Evolutionary conservation across 1,140 invertebrate species (phyloP).

Genomic region (Papilio glaucus): DNA sequence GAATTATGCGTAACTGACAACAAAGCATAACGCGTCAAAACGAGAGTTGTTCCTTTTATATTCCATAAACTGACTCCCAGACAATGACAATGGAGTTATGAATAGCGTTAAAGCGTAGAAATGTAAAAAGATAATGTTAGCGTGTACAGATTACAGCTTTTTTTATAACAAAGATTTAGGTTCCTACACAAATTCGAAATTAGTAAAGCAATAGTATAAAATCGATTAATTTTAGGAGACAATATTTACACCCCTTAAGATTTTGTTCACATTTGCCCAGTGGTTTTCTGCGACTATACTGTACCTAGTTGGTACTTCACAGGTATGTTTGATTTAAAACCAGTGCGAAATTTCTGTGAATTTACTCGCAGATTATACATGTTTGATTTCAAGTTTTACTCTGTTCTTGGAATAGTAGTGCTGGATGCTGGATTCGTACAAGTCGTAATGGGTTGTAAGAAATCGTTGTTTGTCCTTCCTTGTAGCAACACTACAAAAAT

Average conservation of each 20-base stretch:
- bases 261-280: too few species aligned
- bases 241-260: background rate
- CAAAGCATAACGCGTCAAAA: slow-evolving; percentile 49
- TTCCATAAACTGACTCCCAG: background rate
- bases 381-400: too few species aligned
- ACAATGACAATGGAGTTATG: slow-evolving; percentile 7
- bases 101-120: slow-evolving; percentile 30
- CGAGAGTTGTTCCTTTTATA: slow-evolving; percentile 20
- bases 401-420: too few species aligned
- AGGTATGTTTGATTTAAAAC: too few species aligned
- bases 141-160: background rate
- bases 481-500: background rate
- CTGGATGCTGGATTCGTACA: background rate
- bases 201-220: background rate
- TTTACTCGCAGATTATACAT: too few species aligned
- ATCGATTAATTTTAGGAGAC: background rate
- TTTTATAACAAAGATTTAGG: background rate
- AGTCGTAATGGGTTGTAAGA: background rate
- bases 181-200: background rate
- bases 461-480: background rate
- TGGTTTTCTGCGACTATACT: too few species aligned
- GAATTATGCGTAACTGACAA: slow-evolving; percentile 67
- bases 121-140: background rate
- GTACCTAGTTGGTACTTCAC: too few species aligned
- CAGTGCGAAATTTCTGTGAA: too few species aligned